These are phyloP conservation scores for Brevipalpus yothersi DNA, from an alignment of 1,140 invertebrate genomes.

Conservation along the genomic window DNA sequence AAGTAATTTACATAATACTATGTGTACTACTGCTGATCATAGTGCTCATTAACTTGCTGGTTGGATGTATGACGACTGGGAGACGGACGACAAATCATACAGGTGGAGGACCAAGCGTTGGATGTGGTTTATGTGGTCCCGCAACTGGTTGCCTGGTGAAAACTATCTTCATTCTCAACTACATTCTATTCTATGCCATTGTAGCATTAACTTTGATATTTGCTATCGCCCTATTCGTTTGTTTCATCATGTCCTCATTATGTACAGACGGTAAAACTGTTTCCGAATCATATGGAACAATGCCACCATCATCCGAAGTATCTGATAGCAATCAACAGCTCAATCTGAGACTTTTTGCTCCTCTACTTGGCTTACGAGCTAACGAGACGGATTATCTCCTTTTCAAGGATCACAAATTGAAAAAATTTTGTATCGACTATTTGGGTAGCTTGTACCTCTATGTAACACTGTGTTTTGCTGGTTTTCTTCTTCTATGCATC, in stretches of 20 bases:
- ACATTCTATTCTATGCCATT: slow-evolving; percentile 4
- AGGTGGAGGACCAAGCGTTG: background rate
- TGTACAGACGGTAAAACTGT: slow-evolving; percentile 3
- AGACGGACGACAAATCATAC: background rate
- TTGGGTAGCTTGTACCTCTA: slow-evolving; percentile 3
- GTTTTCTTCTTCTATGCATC: background rate
- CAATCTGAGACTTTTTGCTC: slow-evolving; percentile 7
- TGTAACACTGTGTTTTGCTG: slow-evolving; percentile 1
- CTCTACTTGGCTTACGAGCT: slow-evolving; percentile 1
- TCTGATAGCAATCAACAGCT: slow-evolving; percentile 4
- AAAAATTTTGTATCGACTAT: slow-evolving; percentile 10
- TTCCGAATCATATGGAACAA: background rate
- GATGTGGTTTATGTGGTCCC: background rate
- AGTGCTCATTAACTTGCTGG: slow-evolving; percentile 5
- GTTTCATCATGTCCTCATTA: slow-evolving; percentile 3
- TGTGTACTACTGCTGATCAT: background rate
- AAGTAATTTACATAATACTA: slow-evolving; percentile 3
- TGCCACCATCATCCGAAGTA: background rate
- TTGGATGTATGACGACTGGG: slow-evolving; percentile 7
- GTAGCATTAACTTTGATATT: slow-evolving; percentile 2
- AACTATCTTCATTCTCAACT: slow-evolving; percentile 4
- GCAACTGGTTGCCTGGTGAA: slow-evolving; percentile 2
- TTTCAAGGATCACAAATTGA: slow-evolving; percentile 7
- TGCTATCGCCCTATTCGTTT: slow-evolving; percentile 4
- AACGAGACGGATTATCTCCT: slow-evolving; percentile 8